These are phyloP conservation scores for Clarias magur DNA, from an alignment of 2,113 vertebrate species.

Conservation along the genomic window DNA sequence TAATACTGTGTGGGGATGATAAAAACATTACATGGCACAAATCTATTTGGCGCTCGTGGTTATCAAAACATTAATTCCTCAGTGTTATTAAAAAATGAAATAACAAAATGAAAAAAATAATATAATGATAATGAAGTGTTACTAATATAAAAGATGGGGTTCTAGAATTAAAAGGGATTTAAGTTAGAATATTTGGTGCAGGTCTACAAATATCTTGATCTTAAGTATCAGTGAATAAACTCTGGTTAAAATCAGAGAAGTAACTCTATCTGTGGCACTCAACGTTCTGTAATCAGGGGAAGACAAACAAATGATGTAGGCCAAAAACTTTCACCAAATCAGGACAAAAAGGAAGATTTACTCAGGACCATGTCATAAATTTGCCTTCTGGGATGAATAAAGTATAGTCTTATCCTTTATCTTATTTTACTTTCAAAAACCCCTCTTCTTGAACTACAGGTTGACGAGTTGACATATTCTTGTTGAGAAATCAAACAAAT, in stretches of 20 bases:
- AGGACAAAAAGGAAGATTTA: background rate
- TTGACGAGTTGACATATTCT: background rate
- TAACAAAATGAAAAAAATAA: background rate
- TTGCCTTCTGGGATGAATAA: background rate
- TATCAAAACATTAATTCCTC: too few relatives aligned
- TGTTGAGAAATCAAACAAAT: background rate
- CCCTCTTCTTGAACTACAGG: background rate
- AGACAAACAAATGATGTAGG: background rate
- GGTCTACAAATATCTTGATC: too few relatives aligned
- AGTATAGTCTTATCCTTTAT: background rate
- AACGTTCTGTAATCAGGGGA: background rate
- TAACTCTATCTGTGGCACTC: background rate
- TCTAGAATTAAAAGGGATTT: background rate
- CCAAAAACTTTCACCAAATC: slow-evolving; percentile 6
- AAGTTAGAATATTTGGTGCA: background rate
- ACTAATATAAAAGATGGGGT: background rate
- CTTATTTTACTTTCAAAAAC: background rate
- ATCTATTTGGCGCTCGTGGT: background rate
- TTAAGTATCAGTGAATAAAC: background rate
- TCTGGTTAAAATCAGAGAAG: background rate
- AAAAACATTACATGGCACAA: background rate
- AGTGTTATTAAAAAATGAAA: background rate
- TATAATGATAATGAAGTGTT: background rate
- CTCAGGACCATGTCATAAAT: background rate
- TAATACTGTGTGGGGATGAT: background rate